Conservation (phyloP, 2,888 invertebrate genomes). For the Andrena trimmerana region DNA sequence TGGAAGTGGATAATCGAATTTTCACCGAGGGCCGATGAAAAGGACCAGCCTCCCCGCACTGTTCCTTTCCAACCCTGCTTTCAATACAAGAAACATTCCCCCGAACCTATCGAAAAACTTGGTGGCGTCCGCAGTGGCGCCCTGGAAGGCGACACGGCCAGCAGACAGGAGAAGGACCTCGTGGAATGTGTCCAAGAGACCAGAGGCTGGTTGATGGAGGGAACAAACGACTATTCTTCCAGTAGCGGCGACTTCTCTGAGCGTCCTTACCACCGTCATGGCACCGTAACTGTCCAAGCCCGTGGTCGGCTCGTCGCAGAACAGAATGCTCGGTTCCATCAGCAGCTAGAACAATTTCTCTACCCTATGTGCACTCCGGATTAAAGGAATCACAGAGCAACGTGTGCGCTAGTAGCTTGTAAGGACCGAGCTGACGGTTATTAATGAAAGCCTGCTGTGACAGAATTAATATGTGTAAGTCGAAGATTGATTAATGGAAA, state of each 20-base stretch:
- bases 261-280: constrained; percentile 90
- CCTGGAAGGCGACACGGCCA: constrained; percentile 92
- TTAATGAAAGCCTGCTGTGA: background rate
- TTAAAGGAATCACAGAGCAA: constrained; percentile 28
- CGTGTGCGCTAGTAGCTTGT: background rate
- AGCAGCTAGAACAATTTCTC: constrained; percentile 87
- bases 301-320: constrained; percentile 97
- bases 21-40: background rate
- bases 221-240: constrained; percentile 94
- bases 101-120: constrained; percentile 89
- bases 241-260: constrained; percentile 88
- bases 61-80: background rate
- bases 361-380: constrained; percentile 17
- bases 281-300: constrained; percentile 97
- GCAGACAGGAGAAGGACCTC: constrained; percentile 91
- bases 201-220: constrained; percentile 96
- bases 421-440: background rate
- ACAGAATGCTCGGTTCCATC: constrained; percentile 94
- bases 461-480: background rate
- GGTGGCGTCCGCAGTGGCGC: constrained; percentile 89
- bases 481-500: background rate
- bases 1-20: constrained; percentile 79
- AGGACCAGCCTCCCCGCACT: background rate
- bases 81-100: background rate
- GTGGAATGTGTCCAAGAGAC: constrained; percentile 93